Evolutionary conservation across 2,888 invertebrate species (phyloP).

Genomic region (Caenorhabditis wallacei): DNA sequence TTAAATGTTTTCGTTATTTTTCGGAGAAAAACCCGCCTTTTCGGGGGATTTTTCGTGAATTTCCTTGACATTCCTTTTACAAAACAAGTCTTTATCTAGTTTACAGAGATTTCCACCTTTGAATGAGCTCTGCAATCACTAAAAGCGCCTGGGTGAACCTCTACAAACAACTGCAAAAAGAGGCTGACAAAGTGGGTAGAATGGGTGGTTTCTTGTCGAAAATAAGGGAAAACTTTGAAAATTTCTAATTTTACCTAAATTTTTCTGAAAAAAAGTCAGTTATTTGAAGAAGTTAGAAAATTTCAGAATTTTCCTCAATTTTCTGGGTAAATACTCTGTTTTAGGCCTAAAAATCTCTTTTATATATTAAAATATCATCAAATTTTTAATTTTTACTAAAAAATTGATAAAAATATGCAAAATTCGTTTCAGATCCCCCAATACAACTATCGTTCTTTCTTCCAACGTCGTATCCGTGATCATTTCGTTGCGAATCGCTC

Average conservation of each 20-base stretch:
- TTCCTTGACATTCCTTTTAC: too few relatives aligned
- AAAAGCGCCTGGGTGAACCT: conserved; percentile 76
- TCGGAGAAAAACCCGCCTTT: conserved; percentile 2
- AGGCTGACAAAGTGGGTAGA: conserved; percentile 75
- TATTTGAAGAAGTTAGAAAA: too few relatives aligned
- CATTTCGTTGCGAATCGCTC: conserved; percentile 77
- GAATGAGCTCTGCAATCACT: conserved; percentile 70
- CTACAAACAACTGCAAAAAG: conserved; percentile 80
- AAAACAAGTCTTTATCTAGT: background rate
- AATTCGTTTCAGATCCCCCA: conserved; percentile 82
- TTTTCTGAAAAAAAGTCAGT: background rate
- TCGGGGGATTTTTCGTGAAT: background rate
- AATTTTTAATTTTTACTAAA: too few relatives aligned
- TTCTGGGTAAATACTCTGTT: too few relatives aligned
- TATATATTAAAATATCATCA: too few relatives aligned
- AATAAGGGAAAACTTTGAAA: background rate
- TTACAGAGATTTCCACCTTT: background rate
- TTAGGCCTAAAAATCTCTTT: too few relatives aligned
- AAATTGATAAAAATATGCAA: too few relatives aligned
- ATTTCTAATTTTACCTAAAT: too few relatives aligned
- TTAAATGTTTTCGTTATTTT: conserved; percentile 23
- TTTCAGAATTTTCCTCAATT: too few relatives aligned
- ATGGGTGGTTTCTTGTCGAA: background rate
- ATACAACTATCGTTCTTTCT: conserved; percentile 82
- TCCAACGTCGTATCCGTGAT: conserved; percentile 82